Evolutionary conservation across 2,888 invertebrate species (phyloP).

Genomic region (Apotomis capreana): DNA sequence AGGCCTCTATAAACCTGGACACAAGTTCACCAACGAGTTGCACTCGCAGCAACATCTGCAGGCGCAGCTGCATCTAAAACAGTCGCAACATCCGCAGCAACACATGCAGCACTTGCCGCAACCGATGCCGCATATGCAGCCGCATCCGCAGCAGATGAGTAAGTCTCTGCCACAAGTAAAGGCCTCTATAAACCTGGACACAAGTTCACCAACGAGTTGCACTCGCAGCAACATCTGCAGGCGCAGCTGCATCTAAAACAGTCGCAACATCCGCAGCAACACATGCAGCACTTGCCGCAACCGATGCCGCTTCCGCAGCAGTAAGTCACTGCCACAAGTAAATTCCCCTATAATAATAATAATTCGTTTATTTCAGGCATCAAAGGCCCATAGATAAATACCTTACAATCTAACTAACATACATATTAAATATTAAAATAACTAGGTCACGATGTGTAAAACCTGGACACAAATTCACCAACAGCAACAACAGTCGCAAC

Average conservation of each 20-base stretch:
- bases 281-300: neutral
- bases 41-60: conserved; percentile 24
- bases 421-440: no score
- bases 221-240: conserved; percentile 62
- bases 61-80: conserved; percentile 49
- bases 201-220: conserved; percentile 78
- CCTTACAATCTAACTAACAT: no score
- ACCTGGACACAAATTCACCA: no score
- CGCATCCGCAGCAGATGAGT: conserved; percentile 38
- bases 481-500: neutral
- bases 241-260: conserved; percentile 54
- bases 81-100: conserved; percentile 46
- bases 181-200: conserved; percentile 49
- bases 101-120: conserved; percentile 45
- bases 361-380: no score
- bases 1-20: no score
- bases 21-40: no score
- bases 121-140: conserved; percentile 38
- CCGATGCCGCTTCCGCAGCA: neutral
- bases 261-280: neutral
- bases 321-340: neutral
- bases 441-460: no score
- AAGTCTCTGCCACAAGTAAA: neutral
- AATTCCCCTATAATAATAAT: no score
- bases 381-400: no score